phyloP scores from a whole-genome alignment of 2,797 vertebrate species.

The Anguilla marmorata region DNA sequence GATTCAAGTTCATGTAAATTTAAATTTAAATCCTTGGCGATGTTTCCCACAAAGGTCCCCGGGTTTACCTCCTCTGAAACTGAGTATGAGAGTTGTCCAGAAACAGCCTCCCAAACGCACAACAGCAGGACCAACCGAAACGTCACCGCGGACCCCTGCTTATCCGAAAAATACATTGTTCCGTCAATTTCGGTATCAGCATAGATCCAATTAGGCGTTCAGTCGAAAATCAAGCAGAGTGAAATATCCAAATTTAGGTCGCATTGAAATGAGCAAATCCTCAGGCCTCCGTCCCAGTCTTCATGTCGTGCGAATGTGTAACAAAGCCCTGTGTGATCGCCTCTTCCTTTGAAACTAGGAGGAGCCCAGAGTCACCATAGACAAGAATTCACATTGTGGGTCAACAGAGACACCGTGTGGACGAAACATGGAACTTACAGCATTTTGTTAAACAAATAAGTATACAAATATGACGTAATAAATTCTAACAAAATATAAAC shows the following conservation, averaged over 20 bases:
- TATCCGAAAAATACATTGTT: constrained; percentile 48
- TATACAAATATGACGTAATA: not conserved
- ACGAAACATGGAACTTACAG: not conserved
- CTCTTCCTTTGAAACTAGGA: not conserved
- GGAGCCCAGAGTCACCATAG: not conserved
- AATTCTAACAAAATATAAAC: not conserved
- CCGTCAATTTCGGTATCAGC: constrained; percentile 5
- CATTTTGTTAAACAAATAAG: not conserved
- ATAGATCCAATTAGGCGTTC: not conserved
- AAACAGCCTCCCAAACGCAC: constrained; percentile 61
- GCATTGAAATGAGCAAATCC: not conserved
- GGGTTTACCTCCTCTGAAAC: constrained; percentile 53
- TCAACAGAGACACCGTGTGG: constrained; percentile 33
- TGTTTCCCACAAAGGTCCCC: constrained; percentile 53
- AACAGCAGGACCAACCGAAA: constrained; percentile 49
- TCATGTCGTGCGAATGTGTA: not conserved
- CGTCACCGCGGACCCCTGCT: constrained; percentile 46
- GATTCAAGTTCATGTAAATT: constrained; percentile 44
- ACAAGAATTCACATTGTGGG: not conserved
- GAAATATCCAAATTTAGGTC: not conserved
- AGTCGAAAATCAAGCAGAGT: not conserved
- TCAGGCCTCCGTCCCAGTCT: not conserved
- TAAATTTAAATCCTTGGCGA: constrained; percentile 54
- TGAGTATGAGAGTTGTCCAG: constrained; percentile 66
- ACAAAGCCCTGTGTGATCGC: constrained; percentile 12